phyloP scores from a whole-genome alignment of 2,888 invertebrate species.

The Protula sp. region DNA sequence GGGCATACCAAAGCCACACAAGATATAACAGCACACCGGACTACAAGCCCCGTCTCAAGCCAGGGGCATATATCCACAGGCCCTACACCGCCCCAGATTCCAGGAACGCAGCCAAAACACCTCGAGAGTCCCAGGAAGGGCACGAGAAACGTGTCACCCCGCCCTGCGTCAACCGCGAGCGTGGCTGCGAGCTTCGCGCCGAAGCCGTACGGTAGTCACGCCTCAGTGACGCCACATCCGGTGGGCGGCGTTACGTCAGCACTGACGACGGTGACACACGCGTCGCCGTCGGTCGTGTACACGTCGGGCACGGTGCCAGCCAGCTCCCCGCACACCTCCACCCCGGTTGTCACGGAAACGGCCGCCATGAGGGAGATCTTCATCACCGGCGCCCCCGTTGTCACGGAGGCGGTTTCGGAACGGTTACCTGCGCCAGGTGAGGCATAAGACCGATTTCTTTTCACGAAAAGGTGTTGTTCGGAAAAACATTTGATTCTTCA shows the following conservation, averaged over 20 bases:
- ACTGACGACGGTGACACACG: background rate
- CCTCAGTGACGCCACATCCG: background rate
- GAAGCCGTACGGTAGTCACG: background rate
- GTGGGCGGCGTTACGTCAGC: background rate
- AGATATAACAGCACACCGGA: no score
- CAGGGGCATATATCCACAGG: background rate
- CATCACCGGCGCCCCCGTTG: conserved; percentile 14
- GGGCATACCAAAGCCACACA: conserved; percentile 4
- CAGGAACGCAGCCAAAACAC: background rate
- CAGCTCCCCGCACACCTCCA: conserved; percentile 10
- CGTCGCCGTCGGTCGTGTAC: conserved; percentile 30
- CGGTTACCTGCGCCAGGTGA: no score
- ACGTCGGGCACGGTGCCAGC: conserved; percentile 12
- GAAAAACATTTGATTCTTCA: no score
- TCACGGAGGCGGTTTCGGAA: background rate
- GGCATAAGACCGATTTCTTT: no score
- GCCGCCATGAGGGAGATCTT: conserved; percentile 9
- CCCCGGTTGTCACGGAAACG: conserved; percentile 1
- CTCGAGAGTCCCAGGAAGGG: background rate
- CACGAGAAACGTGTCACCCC: background rate
- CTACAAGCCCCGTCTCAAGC: background rate
- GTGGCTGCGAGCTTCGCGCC: background rate
- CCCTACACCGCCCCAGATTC: background rate
- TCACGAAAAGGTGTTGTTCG: no score
- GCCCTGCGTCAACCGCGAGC: background rate